These are phyloP conservation scores for Stegodyphus dumicola DNA, from an alignment of 1,140 invertebrate genomes.

Conservation along the genomic window DNA sequence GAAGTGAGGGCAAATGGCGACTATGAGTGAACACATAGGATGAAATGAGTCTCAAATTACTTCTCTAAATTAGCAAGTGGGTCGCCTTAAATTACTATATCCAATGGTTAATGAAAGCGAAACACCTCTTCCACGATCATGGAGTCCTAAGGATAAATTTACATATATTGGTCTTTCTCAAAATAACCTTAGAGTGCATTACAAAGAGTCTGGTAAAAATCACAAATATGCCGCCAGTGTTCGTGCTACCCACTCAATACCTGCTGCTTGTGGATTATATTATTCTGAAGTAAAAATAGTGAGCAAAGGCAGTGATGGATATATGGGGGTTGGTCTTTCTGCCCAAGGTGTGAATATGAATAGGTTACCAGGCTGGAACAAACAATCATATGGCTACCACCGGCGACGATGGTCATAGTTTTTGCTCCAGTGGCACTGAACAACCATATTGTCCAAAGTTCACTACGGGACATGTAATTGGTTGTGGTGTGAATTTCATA, in stretches of 20 bases:
- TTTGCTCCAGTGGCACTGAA: constrained; percentile 96
- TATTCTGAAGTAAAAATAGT: constrained; percentile 99
- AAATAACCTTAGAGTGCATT: constrained; percentile 98
- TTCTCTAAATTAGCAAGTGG: constrained; percentile 65
- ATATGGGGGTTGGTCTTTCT: constrained; percentile 98
- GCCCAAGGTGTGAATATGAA: constrained; percentile 97
- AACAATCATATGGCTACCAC: constrained; percentile 99
- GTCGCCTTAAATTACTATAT: constrained; percentile 89
- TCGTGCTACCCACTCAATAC: constrained; percentile 94
- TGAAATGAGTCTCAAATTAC: constrained; percentile 29
- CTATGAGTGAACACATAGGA: constrained; percentile 58
- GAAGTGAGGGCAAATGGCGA: constrained; percentile 67
- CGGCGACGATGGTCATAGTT: constrained; percentile 99
- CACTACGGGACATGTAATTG: constrained; percentile 95
- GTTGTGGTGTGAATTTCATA: constrained; percentile 97
- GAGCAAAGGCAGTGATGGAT: constrained; percentile 96
- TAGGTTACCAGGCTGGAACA: constrained; percentile 96
- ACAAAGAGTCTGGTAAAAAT: constrained; percentile 97
- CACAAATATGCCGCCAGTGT: constrained; percentile 98
- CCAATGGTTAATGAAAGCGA: constrained; percentile 96
- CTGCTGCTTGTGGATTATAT: constrained; percentile 96
- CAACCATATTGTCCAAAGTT: constrained; percentile 98
- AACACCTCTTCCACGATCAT: constrained; percentile 92
- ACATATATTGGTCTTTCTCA: constrained; percentile 96
- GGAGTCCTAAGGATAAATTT: constrained; percentile 98